phyloP scores from a whole-genome alignment of 2,113 vertebrate genomes.

The Struthidea cinerea region DNA sequence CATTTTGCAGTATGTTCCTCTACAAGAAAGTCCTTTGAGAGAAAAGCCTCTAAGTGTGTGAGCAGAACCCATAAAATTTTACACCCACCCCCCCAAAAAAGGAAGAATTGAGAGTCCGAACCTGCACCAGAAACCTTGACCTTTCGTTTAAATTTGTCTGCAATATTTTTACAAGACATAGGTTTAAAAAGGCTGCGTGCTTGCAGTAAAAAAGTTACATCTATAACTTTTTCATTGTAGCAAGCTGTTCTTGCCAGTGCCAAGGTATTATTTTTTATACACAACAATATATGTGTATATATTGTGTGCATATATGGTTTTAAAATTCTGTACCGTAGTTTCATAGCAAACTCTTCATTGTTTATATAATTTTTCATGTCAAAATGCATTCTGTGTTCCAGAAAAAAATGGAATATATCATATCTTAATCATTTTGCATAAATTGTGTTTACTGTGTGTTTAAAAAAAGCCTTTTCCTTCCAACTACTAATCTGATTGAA shows the following conservation, averaged over 20 bases:
- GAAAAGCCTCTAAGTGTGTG: conserved; percentile 63
- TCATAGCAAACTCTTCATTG: not conserved
- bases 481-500: conserved; percentile 5
- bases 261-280: conserved; percentile 16
- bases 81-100: conserved; percentile 26
- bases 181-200: not conserved
- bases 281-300: no score
- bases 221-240: conserved; percentile 45
- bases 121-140: conserved; percentile 40
- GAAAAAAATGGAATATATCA: not conserved
- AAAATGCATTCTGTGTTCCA: conserved; percentile 5
- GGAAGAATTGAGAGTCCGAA: conserved; percentile 34
- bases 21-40: conserved; percentile 66
- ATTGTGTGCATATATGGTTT: not conserved
- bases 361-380: conserved; percentile 7
- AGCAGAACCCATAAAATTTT: conserved; percentile 64
- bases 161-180: conserved; percentile 41
- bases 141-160: conserved; percentile 31
- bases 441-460: not conserved
- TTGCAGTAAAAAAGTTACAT: conserved; percentile 27
- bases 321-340: conserved; percentile 23
- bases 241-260: conserved; percentile 4
- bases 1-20: conserved; percentile 62
- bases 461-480: not conserved
- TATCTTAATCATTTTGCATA: conserved; percentile 24